Conservation (phyloP, 1,140 invertebrate genomes). For the Drosophila serrata region DNA sequence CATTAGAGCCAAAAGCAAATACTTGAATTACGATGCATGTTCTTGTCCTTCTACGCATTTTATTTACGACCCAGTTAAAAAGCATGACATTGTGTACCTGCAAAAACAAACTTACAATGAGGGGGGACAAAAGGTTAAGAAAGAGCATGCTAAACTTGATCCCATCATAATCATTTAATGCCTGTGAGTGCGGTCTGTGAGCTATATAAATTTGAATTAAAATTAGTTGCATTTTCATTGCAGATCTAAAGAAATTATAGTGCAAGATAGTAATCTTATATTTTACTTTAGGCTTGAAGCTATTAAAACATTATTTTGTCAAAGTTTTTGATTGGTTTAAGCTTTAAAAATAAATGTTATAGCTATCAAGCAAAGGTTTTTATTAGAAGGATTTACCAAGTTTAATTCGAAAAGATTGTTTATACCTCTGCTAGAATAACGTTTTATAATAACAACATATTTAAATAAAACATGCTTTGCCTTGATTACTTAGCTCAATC, state of each 20-base stretch:
- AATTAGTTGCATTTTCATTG: background rate
- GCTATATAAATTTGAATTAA: background rate
- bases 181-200: too few species aligned
- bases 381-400: too few species aligned
- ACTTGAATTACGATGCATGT: constrained; percentile 14
- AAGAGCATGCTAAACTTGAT: background rate
- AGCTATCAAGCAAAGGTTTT: too few species aligned
- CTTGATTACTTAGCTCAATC: constrained; percentile 1
- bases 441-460: background rate
- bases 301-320: background rate
- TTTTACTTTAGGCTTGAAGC: background rate
- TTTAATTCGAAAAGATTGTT: background rate
- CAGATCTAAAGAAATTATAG: background rate
- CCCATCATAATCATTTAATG: background rate
- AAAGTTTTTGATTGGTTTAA: background rate
- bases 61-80: constrained; percentile 30
- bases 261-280: background rate
- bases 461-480: background rate
- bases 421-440: too few species aligned
- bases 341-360: background rate
- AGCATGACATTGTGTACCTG: constrained; percentile 24
- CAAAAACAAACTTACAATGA: background rate
- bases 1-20: constrained; percentile 49
- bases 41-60: constrained; percentile 37
- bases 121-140: background rate